Percentiles rank a stretch among this genome's conserved stretches.
Evolutionary conservation across 92 coral and sea anemone species (phyloP).

Genomic region (Parazoanthus swiftii): DNA sequence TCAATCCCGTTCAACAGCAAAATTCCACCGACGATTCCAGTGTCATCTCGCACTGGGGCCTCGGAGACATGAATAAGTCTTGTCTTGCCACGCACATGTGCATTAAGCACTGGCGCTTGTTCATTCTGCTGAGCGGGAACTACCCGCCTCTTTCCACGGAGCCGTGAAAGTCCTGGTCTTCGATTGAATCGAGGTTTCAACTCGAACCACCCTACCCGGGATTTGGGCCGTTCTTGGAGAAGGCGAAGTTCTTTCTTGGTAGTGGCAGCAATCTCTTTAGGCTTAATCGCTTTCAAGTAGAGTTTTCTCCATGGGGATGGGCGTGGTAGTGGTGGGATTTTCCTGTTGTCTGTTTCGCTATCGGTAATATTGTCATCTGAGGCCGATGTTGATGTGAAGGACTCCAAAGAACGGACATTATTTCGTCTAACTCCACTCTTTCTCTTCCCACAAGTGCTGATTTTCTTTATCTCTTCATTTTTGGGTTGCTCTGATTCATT

Average conservation of each 20-base stretch:
- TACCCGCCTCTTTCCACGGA: conserved; percentile 18
- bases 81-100: conserved; percentile 1
- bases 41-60: conserved; percentile 6
- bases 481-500: neutral
- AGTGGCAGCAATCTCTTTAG: conserved; percentile 28
- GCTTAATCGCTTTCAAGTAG: conserved; percentile 28
- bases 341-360: neutral
- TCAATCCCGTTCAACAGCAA: conserved; percentile 25
- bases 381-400: conserved; percentile 25
- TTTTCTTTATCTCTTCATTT: neutral
- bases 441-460: neutral
- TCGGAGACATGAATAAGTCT: conserved; percentile 9
- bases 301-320: conserved; percentile 39
- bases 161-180: conserved; percentile 26
- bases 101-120: neutral
- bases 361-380: conserved; percentile 31
- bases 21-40: conserved; percentile 32
- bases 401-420: neutral
- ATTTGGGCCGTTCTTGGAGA: conserved; percentile 11
- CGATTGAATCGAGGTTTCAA: conserved; percentile 30
- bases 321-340: conserved; percentile 10
- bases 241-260: conserved; percentile 27
- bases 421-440: neutral
- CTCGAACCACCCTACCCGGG: conserved; percentile 1
- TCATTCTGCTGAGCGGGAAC: conserved; percentile 6